Evolutionary conservation across 2,113 vertebrate genomes (phyloP).

Genomic region (Pelvicachromis taeniatus): DNA sequence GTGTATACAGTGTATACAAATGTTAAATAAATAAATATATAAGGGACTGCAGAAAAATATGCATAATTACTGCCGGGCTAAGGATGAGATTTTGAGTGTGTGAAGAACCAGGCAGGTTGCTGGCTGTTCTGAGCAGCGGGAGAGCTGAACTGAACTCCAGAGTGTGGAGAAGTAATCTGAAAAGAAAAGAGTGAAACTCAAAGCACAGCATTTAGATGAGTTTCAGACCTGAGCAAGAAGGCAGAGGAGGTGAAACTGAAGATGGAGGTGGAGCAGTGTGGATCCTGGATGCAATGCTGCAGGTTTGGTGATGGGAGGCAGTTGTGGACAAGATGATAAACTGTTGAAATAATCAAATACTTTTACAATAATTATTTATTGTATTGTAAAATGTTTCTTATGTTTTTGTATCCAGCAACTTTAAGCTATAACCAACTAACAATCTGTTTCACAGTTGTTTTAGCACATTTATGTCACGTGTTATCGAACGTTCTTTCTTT

Average conservation of each 20-base stretch:
- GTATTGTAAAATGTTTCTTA: neutral
- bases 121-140: neutral
- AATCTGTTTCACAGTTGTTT: neutral
- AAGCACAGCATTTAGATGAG: neutral
- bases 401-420: neutral
- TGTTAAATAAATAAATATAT: accelerated
- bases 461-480: neutral
- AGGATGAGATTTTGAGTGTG: neutral
- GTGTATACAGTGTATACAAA: neutral
- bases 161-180: neutral
- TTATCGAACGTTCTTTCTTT: neutral
- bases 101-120: neutral
- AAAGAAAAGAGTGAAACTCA: neutral
- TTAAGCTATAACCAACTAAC: neutral
- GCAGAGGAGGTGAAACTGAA: neutral
- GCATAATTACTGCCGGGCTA: neutral
- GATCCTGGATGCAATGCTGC: neutral
- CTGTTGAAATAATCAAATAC: too few relatives aligned
- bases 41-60: neutral
- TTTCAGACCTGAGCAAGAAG: neutral
- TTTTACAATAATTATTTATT: neutral
- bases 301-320: neutral
- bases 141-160: neutral
- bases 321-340: neutral
- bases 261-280: neutral